phyloP scores from a whole-genome alignment of 2,113 vertebrate genomes.

The Cercopithecus mona region DNA sequence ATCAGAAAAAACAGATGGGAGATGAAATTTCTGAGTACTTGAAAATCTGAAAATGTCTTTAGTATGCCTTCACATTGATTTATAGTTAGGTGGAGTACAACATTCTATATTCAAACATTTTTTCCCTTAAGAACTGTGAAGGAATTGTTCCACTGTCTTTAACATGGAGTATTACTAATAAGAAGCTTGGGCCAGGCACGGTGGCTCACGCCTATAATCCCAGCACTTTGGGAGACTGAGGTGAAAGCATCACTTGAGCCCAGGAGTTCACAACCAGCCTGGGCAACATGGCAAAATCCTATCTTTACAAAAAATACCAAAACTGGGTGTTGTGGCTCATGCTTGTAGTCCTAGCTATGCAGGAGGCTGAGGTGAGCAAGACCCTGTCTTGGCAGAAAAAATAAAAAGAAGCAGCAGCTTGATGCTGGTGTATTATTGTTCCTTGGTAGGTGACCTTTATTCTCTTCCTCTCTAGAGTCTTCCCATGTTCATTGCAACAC shows the following conservation, averaged over 20 bases:
- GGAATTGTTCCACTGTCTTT: not conserved
- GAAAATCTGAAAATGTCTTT: slow-evolving; percentile 20
- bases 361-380: no score
- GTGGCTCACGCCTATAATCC: no score
- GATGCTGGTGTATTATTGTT: not conserved
- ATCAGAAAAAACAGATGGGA: not conserved
- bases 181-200: not conserved
- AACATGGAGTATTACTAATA: not conserved
- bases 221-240: no score
- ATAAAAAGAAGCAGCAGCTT: not conserved
- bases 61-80: not conserved
- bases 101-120: not conserved
- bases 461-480: not conserved
- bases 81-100: not conserved
- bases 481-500: not conserved
- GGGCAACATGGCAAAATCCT: no score
- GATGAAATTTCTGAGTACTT: not conserved
- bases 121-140: not conserved
- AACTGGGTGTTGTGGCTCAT: no score
- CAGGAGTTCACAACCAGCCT: no score
- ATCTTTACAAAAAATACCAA: no score
- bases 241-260: no score
- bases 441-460: not conserved
- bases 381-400: no score
- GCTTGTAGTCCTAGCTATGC: no score